Percentiles rank a stretch among this genome's conserved stretches.
Evolutionary conservation across 2,797 vertebrate species (phyloP).

Genomic region (Hylomyscus alleni): DNA sequence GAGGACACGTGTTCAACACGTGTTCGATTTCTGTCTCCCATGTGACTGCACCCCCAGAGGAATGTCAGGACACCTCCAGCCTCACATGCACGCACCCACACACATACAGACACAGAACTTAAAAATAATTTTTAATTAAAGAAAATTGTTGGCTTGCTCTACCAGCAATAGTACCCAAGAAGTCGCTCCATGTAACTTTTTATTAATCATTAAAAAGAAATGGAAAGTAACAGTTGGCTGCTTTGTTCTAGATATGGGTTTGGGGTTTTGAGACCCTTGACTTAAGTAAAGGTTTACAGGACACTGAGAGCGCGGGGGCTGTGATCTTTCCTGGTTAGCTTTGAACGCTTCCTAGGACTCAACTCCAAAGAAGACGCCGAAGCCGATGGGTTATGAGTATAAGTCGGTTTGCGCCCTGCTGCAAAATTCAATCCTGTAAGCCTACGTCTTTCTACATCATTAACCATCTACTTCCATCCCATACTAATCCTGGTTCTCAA

Average conservation of each 20-base stretch:
- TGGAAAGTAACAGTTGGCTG: neutral
- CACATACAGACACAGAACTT: neutral
- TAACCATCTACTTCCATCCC: neutral
- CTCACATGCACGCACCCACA: neutral
- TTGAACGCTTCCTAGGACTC: neutral
- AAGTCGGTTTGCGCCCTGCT: neutral
- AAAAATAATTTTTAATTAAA: neutral
- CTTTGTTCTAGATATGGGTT: neutral
- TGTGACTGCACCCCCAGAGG: neutral
- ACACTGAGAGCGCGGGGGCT: neutral
- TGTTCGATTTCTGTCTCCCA: neutral
- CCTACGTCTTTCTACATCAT: neutral
- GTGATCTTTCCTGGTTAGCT: neutral
- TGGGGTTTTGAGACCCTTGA: neutral
- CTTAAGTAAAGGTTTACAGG: slow-evolving; percentile 11
- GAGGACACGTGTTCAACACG: neutral
- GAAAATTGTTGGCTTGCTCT: neutral
- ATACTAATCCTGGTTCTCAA: neutral
- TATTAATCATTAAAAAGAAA: neutral
- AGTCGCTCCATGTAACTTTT: neutral
- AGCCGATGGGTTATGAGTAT: neutral
- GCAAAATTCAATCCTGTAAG: neutral
- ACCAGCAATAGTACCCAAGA: neutral
- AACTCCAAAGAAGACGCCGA: neutral
- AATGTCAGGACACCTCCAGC: neutral